A percentile compares a stretch with the other conserved stretches of the same genome.
Conservation (phyloP, 2,113 vertebrate genomes). For the Laticauda laticaudata region DNA sequence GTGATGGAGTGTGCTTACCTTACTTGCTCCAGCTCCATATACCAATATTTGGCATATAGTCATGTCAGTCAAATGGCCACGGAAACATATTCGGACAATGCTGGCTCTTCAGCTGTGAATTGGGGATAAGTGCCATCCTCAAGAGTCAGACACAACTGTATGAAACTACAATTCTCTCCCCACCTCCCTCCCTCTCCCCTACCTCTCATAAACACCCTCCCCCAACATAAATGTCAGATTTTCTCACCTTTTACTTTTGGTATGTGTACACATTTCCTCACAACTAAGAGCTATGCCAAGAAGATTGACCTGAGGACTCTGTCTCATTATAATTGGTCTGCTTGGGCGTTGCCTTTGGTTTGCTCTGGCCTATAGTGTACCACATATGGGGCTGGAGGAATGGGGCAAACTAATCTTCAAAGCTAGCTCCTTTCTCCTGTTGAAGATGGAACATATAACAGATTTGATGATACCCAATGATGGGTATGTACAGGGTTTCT, state of each 20-base stretch:
- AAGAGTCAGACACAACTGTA: background rate
- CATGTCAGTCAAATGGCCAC: too few species aligned
- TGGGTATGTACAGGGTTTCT: background rate
- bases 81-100: too few species aligned
- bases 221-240: background rate
- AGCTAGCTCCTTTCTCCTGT: too few species aligned
- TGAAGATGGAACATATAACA: background rate
- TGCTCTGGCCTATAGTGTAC: rapidly evolving
- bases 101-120: too few species aligned
- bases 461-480: background rate
- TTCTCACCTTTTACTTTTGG: rapidly evolving
- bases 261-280: rapidly evolving
- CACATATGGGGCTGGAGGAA: rapidly evolving
- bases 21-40: too few species aligned
- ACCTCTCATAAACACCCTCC: too few species aligned
- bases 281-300: background rate
- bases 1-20: too few species aligned
- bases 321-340: rapidly evolving
- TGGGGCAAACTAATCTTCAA: background rate
- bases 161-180: background rate
- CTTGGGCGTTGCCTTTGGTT: background rate
- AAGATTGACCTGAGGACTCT: rapidly evolving
- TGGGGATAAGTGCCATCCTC: too few species aligned
- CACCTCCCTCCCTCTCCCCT: too few species aligned
- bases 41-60: too few species aligned